Evolutionary conservation across 2,797 vertebrate species (phyloP).

Genomic region (Pagetopsis macropterus): DNA sequence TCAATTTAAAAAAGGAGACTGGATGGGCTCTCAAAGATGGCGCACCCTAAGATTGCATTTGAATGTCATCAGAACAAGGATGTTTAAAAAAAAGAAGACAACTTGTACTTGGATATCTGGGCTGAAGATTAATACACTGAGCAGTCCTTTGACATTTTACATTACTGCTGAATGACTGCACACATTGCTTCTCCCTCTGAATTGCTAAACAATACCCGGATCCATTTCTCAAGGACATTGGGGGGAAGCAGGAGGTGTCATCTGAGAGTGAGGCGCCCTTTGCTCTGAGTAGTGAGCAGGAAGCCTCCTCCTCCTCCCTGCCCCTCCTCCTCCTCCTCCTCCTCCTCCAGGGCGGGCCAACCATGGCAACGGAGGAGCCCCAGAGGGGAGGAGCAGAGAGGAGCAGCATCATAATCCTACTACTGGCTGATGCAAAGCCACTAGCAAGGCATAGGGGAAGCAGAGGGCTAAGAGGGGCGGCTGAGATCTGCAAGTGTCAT

Average conservation of each 20-base stretch:
- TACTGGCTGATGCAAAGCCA: constrained; percentile 70
- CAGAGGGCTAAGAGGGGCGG: constrained; percentile 53
- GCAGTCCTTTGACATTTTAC: constrained; percentile 44
- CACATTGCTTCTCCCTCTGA: constrained; percentile 19
- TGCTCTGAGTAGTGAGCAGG: constrained; percentile 67
- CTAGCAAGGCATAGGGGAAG: constrained; percentile 59
- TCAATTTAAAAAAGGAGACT: background rate
- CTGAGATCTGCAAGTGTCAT: constrained; percentile 63
- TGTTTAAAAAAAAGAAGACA: background rate
- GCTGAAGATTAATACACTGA: constrained; percentile 28
- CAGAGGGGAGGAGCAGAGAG: constrained; percentile 77
- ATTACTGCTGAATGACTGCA: constrained; percentile 25
- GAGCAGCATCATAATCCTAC: constrained; percentile 77
- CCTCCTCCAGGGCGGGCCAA: constrained; percentile 68
- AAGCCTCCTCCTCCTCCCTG: constrained; percentile 62
- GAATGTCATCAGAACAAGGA: constrained; percentile 20
- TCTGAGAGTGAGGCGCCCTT: constrained; percentile 63
- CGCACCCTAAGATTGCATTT: background rate
- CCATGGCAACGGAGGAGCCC: constrained; percentile 80
- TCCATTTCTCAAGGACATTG: constrained; percentile 72
- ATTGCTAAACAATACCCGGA: constrained; percentile 43
- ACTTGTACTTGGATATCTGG: background rate
- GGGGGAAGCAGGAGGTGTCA: constrained; percentile 66
- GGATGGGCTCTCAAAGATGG: constrained; percentile 17
- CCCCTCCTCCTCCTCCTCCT: constrained; percentile 49